Conservation (phyloP, 2,113 vertebrate genomes). For the Salvelinus sp. region DNA sequence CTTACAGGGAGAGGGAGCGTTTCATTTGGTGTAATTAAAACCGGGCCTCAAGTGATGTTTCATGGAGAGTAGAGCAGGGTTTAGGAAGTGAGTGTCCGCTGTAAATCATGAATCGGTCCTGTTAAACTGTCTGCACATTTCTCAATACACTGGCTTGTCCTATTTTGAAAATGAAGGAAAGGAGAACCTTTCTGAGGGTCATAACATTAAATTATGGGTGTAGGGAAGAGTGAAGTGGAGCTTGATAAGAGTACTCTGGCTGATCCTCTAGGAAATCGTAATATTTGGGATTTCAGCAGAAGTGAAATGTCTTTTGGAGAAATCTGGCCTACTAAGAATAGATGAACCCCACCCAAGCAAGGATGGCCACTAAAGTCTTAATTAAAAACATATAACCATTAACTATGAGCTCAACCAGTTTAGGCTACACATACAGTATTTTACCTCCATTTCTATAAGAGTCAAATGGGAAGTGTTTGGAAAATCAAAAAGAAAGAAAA, state of each 20-base stretch:
- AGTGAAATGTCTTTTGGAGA: constrained; percentile 40
- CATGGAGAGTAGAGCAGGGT: constrained; percentile 30
- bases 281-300: constrained; percentile 37
- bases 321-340: constrained; percentile 42
- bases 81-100: constrained; percentile 9
- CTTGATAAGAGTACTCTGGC: constrained; percentile 11
- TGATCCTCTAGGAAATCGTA: constrained; percentile 46
- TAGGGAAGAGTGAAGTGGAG: not conserved
- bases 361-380: constrained; percentile 16
- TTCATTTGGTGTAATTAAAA: constrained; percentile 52
- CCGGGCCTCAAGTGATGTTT: constrained; percentile 38
- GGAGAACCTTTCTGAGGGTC: not conserved
- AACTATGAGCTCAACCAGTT: no score
- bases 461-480: no score
- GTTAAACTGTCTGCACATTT: constrained; percentile 20
- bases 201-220: not conserved
- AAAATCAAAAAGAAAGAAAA: no score
- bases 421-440: no score
- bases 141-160: constrained; percentile 1
- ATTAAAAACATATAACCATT: not conserved
- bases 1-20: constrained; percentile 39
- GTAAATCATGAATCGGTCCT: constrained; percentile 10
- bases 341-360: constrained; percentile 16
- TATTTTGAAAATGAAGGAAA: not conserved
- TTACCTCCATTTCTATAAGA: no score